Conservation (phyloP, 2,888 invertebrate species). For the Criorhina ranunculi region DNA sequence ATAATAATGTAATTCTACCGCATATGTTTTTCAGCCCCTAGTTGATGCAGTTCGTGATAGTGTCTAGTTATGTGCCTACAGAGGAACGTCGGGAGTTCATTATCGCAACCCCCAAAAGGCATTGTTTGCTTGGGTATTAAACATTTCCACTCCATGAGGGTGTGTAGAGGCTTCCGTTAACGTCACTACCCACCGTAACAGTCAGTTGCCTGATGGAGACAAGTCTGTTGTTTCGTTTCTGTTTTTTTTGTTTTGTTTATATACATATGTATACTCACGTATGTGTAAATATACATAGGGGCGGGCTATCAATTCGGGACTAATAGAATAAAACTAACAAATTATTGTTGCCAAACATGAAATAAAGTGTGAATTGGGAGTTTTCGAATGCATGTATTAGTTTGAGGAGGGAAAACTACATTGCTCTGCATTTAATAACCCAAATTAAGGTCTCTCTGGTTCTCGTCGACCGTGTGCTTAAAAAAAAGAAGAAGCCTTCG, state of each 20-base stretch:
- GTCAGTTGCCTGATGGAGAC: background rate
- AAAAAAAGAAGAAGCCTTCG: no score
- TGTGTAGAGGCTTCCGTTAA: slow-evolving; percentile 24
- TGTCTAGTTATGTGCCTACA: slow-evolving; percentile 61
- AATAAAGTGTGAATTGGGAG: background rate
- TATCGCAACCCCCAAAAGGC: slow-evolving; percentile 60
- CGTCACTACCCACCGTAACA: slow-evolving; percentile 4
- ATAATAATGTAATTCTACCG: slow-evolving; percentile 53
- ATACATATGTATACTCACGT: background rate
- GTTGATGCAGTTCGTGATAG: slow-evolving; percentile 27
- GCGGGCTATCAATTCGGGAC: slow-evolving; percentile 20
- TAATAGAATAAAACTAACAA: background rate
- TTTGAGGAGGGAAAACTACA: background rate
- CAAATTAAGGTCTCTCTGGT: slow-evolving; percentile 2
- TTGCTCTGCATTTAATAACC: background rate
- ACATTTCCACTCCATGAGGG: slow-evolving; percentile 15
- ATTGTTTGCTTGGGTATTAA: slow-evolving; percentile 37
- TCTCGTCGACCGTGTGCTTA: no score
- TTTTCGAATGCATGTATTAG: background rate
- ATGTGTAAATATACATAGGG: no score
- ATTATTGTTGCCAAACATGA: slow-evolving; percentile 33
- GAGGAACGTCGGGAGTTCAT: slow-evolving; percentile 59
- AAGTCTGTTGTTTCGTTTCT: background rate
- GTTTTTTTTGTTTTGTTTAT: slow-evolving; percentile 1
- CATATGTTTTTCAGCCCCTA: slow-evolving; percentile 42